Conservation (phyloP, 2,113 vertebrate species). For the Channa argus region DNA sequence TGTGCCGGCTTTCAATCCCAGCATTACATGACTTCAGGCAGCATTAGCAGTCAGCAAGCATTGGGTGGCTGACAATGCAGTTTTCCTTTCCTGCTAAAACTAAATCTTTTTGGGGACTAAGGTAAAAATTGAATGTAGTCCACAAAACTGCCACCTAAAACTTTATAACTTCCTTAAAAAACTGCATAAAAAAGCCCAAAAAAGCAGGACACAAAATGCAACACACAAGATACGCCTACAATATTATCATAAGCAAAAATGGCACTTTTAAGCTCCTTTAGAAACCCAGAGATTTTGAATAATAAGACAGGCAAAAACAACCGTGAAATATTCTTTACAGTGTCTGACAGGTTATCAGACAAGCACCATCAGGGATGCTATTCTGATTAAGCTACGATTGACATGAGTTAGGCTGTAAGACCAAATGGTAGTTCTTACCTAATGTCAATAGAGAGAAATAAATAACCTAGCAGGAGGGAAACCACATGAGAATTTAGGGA, state of each 20-base stretch:
- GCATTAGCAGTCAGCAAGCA: background rate
- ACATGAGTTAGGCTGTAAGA: background rate
- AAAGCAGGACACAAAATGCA: background rate
- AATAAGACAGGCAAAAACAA: background rate
- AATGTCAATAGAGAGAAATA: slow-evolving; percentile 10
- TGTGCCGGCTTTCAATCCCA: slow-evolving; percentile 19
- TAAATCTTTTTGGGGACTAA: slow-evolving; percentile 14
- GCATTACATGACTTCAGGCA: slow-evolving; percentile 7
- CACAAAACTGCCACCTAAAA: slow-evolving; percentile 21
- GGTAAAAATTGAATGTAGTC: slow-evolving; percentile 21
- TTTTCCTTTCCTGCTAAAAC: slow-evolving; percentile 13
- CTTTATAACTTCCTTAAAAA: slow-evolving; percentile 11
- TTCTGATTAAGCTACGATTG: background rate
- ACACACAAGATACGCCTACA: background rate
- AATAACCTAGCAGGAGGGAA: slow-evolving; percentile 13
- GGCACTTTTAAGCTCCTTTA: background rate
- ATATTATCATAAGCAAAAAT: slow-evolving; percentile 4
- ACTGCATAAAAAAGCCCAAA: background rate
- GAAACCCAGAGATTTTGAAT: background rate
- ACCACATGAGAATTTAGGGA: background rate
- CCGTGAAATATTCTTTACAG: background rate
- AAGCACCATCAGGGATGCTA: background rate
- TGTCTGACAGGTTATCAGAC: background rate
- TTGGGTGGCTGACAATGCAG: slow-evolving; percentile 7
- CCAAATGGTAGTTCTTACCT: background rate